Percentiles rank a stretch among this genome's conserved stretches.
Evolutionary conservation across 1,140 invertebrate species (phyloP).

Genomic region (Agraylea sexmaculata): DNA sequence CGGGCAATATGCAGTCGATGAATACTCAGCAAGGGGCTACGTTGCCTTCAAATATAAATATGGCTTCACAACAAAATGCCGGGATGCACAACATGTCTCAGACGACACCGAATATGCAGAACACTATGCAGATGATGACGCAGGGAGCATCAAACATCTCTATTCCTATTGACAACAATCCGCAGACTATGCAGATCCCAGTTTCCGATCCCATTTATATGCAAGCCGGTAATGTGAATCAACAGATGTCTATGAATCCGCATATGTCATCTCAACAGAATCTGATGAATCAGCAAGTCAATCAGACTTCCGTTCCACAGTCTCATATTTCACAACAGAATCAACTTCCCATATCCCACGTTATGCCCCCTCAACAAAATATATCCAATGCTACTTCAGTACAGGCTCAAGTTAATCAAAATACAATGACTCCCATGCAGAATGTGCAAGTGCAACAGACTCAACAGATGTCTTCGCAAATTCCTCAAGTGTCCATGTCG

Average conservation of each 20-base stretch:
- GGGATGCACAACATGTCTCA: slow-evolving; percentile 33
- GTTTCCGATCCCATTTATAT: slow-evolving; percentile 39
- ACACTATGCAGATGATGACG: slow-evolving; percentile 45
- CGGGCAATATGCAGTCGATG: slow-evolving; percentile 36
- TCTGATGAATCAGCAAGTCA: slow-evolving; percentile 29
- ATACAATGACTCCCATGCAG: slow-evolving; percentile 17
- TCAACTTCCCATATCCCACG: slow-evolving; percentile 35
- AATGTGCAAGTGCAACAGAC: slow-evolving; percentile 17
- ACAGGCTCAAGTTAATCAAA: slow-evolving; percentile 11
- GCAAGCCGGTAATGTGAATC: slow-evolving; percentile 34
- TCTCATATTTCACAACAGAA: slow-evolving; percentile 24
- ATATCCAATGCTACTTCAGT: slow-evolving; percentile 24
- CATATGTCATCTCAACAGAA: slow-evolving; percentile 33
- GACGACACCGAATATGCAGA: slow-evolving; percentile 44
- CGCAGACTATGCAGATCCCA: slow-evolving; percentile 40
- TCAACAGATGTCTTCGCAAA: slow-evolving; percentile 24
- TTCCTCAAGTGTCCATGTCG: slow-evolving; percentile 26
- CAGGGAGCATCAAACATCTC: slow-evolving; percentile 41
- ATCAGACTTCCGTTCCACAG: slow-evolving; percentile 7
- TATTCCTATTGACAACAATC: slow-evolving; percentile 40
- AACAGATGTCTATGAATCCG: slow-evolving; percentile 32
- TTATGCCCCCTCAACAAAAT: slow-evolving; percentile 34
- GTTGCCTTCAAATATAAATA: slow-evolving; percentile 43
- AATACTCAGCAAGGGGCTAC: slow-evolving; percentile 41
- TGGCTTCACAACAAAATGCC: slow-evolving; percentile 35